These are phyloP conservation scores for Circaetus cinerascens DNA, from an alignment of 2,113 vertebrate genomes.

Conservation along the genomic window DNA sequence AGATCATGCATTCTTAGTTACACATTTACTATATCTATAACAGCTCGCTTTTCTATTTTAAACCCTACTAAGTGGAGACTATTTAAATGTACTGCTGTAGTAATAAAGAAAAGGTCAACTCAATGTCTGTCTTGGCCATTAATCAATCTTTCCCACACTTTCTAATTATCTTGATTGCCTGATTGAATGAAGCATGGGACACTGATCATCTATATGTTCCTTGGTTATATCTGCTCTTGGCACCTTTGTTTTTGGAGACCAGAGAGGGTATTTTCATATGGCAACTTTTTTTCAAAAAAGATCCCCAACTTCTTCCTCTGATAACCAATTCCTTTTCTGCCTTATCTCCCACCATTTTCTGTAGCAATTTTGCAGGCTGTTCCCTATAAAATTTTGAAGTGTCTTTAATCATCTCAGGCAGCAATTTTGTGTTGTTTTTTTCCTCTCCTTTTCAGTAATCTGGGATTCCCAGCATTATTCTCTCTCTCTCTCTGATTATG, in stretches of 20 bases:
- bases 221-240: not conserved
- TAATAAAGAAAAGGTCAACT: constrained; percentile 65
- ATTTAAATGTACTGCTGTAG: constrained; percentile 53
- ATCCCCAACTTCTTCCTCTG: not conserved
- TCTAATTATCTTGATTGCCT: constrained; percentile 67
- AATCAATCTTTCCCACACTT: constrained; percentile 65
- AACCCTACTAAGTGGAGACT: constrained; percentile 29
- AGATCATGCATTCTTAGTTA: constrained; percentile 6
- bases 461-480: constrained; percentile 27
- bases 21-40: constrained; percentile 33
- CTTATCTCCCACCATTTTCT: not conserved
- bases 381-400: constrained; percentile 37
- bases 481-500: not conserved
- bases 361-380: constrained; percentile 13
- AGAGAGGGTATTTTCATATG: not conserved
- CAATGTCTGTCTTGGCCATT: constrained; percentile 59
- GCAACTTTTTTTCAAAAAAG: not conserved
- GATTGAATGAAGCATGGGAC: constrained; percentile 52
- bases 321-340: not conserved
- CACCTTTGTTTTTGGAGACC: not conserved
- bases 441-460: constrained; percentile 20
- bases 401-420: constrained; percentile 42
- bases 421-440: not conserved
- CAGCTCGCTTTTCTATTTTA: constrained; percentile 45
- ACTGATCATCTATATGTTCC: constrained; percentile 45